Conservation (phyloP, 2,888 invertebrate genomes). For the Melanotus villosus region DNA sequence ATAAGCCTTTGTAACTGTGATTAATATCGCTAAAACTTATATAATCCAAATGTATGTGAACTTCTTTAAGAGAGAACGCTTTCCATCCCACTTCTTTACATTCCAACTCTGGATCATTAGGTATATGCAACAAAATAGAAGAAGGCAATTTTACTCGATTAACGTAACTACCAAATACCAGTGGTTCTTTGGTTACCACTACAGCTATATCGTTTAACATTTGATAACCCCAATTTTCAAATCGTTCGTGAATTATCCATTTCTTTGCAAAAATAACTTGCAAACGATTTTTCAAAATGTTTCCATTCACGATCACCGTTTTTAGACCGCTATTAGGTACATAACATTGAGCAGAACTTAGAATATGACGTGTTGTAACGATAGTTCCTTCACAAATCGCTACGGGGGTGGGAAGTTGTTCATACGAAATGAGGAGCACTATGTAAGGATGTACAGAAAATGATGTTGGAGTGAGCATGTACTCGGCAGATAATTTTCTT, state of each 20-base stretch:
- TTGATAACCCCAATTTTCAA: not conserved
- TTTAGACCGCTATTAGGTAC: not conserved
- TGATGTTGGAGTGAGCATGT: not conserved
- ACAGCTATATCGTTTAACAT: constrained; percentile 2
- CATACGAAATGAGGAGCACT: not conserved
- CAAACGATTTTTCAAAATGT: not conserved
- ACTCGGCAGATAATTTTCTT: not conserved
- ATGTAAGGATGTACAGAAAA: constrained; percentile 9
- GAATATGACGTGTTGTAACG: not conserved
- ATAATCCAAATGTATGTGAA: not conserved
- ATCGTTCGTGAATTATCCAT: constrained; percentile 7
- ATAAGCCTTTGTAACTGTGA: not conserved
- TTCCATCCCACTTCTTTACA: constrained; percentile 16
- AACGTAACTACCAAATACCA: constrained; percentile 2
- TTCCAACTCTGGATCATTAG: not conserved
- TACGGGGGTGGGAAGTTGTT: not conserved
- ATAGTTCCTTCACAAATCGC: constrained; percentile 21
- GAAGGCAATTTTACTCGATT: not conserved
- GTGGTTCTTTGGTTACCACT: not conserved
- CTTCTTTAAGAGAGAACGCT: not conserved
- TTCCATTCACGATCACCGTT: constrained; percentile 2
- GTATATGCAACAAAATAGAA: not conserved
- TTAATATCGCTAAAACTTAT: not conserved
- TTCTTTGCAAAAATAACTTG: constrained; percentile 1
- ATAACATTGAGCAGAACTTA: constrained; percentile 22